Base-by-base conservation (phyloP, 2,888 invertebrate species). In the Blastobasis lacticolella region DNA sequence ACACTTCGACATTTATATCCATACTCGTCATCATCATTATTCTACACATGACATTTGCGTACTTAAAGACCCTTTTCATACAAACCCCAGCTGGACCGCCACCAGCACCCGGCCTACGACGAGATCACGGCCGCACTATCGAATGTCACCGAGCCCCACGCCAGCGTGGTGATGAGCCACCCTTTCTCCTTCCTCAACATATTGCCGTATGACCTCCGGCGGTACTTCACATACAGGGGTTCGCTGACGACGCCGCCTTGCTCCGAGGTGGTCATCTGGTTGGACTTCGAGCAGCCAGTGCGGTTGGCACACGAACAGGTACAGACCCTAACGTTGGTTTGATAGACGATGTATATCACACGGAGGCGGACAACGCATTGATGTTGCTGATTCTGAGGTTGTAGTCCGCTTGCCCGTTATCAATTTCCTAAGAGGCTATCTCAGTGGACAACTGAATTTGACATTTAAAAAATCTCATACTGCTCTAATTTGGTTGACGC, bases 211-310 rank as follows among this genome's bases (percentile, higher is more conserved):
- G 87, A 91, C 66, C 75, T 91, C 54, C 73, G 90, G 42, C 79
- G 91, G 43, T 97, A 95, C 81, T 96, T 93, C 86, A 95, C 95
- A 0, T 97, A 97, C 73, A 89, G 90, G 46, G 97, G 97, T 0
- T 96, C 96, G 0, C 75, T 96, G 59, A 96, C 96, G 4, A 96
- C 96, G 3, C 96, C 96, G 3, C 96, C 96, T 0, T 94, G 94
- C 63, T 91, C 91, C 36, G 96, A 97, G 84, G 92, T 94, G 48
- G 96, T 96, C 44, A 92, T 92, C 44, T 97, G 96, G 96, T 91
- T 96, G 53, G 94, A 96, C 64, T 95, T 94, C 67, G 91, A 91
- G 62, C 89, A 93, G 55, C 92, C 94, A 0, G 91, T 95, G 5
- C 77, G 86, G 56, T 80, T 94, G 52, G 91, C 93, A 0, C 91